These are phyloP conservation scores for Gyrodactylus salaris DNA, from an alignment of 1,140 invertebrate genomes.

Conservation along the genomic window DNA sequence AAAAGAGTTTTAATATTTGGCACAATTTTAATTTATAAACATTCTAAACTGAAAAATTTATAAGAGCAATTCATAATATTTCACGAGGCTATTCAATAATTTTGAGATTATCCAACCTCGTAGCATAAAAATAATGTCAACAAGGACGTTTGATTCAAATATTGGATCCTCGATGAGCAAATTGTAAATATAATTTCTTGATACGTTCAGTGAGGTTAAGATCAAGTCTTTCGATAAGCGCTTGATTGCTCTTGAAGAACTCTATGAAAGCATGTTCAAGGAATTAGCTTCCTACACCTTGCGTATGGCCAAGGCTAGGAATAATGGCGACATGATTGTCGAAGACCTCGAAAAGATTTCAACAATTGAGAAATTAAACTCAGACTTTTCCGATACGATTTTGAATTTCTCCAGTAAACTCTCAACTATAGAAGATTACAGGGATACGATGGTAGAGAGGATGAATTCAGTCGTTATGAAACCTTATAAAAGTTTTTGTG, in stretches of 20 bases:
- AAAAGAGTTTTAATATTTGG: too few species aligned
- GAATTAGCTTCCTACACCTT: not conserved
- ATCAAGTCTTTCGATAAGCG: not conserved
- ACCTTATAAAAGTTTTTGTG: not conserved
- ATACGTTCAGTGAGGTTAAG: not conserved
- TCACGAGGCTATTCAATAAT: too few species aligned
- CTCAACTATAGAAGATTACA: not conserved
- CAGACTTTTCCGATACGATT: not conserved
- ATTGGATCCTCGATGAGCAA: too few species aligned
- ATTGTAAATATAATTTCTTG: too few species aligned
- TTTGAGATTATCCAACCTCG: too few species aligned
- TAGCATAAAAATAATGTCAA: too few species aligned
- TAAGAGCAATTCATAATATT: too few species aligned
- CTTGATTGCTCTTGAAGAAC: not conserved
- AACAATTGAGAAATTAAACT: not conserved
- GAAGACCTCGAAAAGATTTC: not conserved
- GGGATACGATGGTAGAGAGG: not conserved
- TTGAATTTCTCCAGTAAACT: not conserved
- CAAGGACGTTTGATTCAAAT: too few species aligned
- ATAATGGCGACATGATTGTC: not conserved
- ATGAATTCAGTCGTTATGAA: not conserved
- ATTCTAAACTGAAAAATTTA: too few species aligned
- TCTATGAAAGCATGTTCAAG: not conserved
- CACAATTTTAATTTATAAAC: too few species aligned
- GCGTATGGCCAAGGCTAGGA: not conserved